Evolutionary conservation across 2,888 invertebrate genomes (phyloP), one percentile per base, ranked within the genome.

Genomic region (Mesorhabditis belari): DNA sequence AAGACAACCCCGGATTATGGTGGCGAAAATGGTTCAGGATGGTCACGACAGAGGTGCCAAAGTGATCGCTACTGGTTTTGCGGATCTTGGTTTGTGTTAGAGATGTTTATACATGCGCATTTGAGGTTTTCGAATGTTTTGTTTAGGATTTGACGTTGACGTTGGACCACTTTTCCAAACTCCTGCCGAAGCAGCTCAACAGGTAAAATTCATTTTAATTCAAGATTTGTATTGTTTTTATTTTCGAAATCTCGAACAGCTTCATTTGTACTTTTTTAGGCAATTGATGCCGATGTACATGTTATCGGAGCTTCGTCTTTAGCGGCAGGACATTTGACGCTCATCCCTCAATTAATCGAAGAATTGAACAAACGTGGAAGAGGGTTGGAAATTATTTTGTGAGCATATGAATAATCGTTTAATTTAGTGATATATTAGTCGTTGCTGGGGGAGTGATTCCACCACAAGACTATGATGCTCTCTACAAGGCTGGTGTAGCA

Each of bases 11-110:
- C 81, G 86, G 66, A 85, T 87, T 60, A 81, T 86, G 67, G 85
- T 86, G 2, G 86, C 86, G 23, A 87, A 87, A 77, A 85, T 87
- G 80, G 86, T 86, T 23, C 86, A 87, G 76, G 86, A 87, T 77
- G 86, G 86, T 4, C 86, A 86, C 77, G 86, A 87, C 73, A 79
- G 86, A 49, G 86, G 86, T 9, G 86, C 86, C n/a, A 86, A 86
- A 78, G 86, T 86, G 55, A 85, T 86, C 63, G 86, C 86, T 51
- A 86, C 86, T 17, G 86, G 86, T 19, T 87, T 87, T 80, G 86
- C 86, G 63, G 86, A 86, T 77, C 80, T 87, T 67, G 77, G 72
- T 67, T 24, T 17, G 64, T 59, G 23, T 12, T 21, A 51, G 23
- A 51, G 23, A 19, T 12, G 19, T 19, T 21, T 51, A 19, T 21